Evolutionary conservation across 2,888 invertebrate species (phyloP).

Genomic region (Chrysotoxum bicinctum): DNA sequence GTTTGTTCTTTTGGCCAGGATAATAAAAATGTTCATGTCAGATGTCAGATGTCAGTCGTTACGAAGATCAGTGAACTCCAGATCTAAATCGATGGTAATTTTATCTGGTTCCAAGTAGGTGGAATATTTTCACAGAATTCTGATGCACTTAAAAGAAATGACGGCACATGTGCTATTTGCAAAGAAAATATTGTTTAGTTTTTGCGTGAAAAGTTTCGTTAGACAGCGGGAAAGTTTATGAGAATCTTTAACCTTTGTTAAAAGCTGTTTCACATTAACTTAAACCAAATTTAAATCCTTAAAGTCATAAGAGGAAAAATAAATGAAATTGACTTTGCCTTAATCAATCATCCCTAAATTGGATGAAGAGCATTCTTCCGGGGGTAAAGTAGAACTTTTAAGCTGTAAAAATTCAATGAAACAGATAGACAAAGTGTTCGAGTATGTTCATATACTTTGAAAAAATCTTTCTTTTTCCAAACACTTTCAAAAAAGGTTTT

Average conservation of each 20-base stretch:
- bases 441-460: too few relatives aligned
- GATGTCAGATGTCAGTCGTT: slow-evolving; percentile 63
- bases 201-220: background rate
- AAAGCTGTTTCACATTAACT: background rate
- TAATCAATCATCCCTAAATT: slow-evolving; percentile 2
- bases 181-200: background rate
- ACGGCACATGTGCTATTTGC: slow-evolving; percentile 8
- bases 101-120: slow-evolving; percentile 26
- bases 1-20: slow-evolving; percentile 34
- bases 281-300: background rate
- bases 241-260: background rate
- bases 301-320: background rate
- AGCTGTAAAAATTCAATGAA: too few relatives aligned
- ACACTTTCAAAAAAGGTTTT: too few relatives aligned
- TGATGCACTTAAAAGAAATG: background rate
- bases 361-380: background rate
- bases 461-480: too few relatives aligned
- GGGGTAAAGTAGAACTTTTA: background rate
- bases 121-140: background rate
- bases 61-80: slow-evolving; percentile 62
- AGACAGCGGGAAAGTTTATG: background rate
- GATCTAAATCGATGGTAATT: slow-evolving; percentile 46
- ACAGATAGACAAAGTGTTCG: too few relatives aligned
- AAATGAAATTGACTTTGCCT: background rate
- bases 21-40: slow-evolving; percentile 62